A percentile compares a stretch with the other conserved stretches of the same genome.
phyloP scores from a whole-genome alignment of 2,797 vertebrate species.

The Varecia variegata region DNA sequence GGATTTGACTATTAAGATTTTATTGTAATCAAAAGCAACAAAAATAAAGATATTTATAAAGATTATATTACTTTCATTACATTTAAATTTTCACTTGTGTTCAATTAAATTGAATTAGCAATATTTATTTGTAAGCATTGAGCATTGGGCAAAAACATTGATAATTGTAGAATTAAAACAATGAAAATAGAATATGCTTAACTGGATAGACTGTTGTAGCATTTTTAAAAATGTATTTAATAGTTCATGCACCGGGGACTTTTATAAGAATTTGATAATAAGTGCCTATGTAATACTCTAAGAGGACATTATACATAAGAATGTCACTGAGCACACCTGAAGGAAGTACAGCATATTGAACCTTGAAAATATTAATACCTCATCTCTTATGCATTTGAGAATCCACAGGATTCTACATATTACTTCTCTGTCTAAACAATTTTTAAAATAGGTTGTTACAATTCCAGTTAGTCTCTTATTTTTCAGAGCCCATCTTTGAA shows the following conservation, averaged over 20 bases:
- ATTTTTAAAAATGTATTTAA: neutral
- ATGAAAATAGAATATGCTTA: neutral
- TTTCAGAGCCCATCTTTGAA: neutral
- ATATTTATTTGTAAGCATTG: conserved; percentile 60
- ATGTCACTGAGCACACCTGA: neutral
- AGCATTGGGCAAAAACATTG: neutral
- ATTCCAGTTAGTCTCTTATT: neutral
- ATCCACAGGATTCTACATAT: neutral
- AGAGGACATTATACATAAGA: neutral
- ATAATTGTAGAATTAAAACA: neutral
- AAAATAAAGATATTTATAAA: conserved; percentile 54
- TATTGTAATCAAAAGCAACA: conserved; percentile 42
- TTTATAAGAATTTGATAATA: neutral
- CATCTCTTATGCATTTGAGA: neutral
- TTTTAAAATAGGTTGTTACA: conserved; percentile 46
- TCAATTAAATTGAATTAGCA: conserved; percentile 57
- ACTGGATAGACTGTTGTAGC: neutral
- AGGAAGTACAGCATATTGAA: neutral
- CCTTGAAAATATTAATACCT: neutral
- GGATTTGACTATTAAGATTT: neutral
- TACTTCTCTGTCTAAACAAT: neutral
- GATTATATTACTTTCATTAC: conserved; percentile 20
- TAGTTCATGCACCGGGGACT: neutral
- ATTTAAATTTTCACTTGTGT: conserved; percentile 63
- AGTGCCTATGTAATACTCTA: neutral